Evolutionary conservation across 2,797 vertebrate genomes (phyloP), one percentile per base, ranked within the genome.

Genomic region (Malurus leucopterus): DNA sequence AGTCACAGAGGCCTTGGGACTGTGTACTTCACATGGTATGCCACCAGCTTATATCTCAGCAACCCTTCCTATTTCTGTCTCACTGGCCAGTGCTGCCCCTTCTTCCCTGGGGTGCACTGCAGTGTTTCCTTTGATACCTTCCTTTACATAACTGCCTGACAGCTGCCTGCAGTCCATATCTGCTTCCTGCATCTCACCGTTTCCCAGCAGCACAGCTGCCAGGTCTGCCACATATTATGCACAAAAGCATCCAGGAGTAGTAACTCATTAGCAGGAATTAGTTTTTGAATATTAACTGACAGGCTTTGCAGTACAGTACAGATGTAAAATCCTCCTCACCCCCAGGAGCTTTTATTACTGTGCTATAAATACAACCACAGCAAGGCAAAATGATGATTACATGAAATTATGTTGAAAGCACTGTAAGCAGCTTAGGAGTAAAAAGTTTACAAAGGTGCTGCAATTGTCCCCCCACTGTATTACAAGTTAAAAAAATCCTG

Each of bases 181-280:
- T 78, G 49, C 68, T 70, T 62, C 75, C 49, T 36, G 44, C 50
- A 41, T 59, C 72, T 80, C 77, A 51, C 3, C 1, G 29, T 62
- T 77, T 87, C 73, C 87, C 71, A 82, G 81, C 57, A 84, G 59
- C 40, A 44, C 90, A 89, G 59, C 79, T 94, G 59, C 46, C 64
- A 84, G 46, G 74, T 89, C 68, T 94, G 78, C 64, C 87, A 93
- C 47, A 8, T 75, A 59, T 11, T 70, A 34, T 34, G 34, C 34
- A 71, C 77, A 76, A 84, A 93, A 82, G 36, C 44, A 81, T 61
- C 73, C 40, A 92, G 58, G 64, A 88, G 85, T 27, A 87, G 62
- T 47, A 84, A 71, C 61, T 87, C 82, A 84, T 95, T 92, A 94
- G 38, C 54, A 92, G 75, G 47, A 83, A 64, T 85, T 84, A 64